phyloP scores from a whole-genome alignment of 2,113 vertebrate species.

The Gopherus flavomarginatus region DNA sequence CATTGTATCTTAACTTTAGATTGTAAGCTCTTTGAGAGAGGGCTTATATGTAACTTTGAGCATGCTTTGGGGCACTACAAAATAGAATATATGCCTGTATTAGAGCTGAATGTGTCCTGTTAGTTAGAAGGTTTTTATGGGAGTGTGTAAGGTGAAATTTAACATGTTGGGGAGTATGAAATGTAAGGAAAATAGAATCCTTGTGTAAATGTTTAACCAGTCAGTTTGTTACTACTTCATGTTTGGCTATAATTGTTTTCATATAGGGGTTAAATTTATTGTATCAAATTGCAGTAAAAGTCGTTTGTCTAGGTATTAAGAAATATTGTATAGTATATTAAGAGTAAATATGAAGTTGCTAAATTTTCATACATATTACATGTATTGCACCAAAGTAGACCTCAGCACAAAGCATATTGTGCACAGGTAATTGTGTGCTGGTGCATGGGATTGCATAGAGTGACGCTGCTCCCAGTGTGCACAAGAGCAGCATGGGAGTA shows the following conservation, averaged over 20 bases:
- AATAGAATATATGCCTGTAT: neutral
- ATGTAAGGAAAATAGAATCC: neutral
- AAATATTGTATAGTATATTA: neutral
- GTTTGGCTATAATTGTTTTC: neutral
- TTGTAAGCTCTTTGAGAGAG: neutral
- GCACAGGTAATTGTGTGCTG: neutral
- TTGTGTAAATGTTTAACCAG: neutral
- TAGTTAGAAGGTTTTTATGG: neutral
- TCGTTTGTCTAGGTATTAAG: neutral
- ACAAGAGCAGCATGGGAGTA: neutral
- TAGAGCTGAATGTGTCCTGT: neutral
- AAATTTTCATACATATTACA: neutral
- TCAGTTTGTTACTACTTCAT: neutral
- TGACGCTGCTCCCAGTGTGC: accelerated
- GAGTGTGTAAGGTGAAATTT: neutral
- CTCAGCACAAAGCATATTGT: neutral
- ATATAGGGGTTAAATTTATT: neutral
- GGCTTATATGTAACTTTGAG: neutral
- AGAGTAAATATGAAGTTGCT: neutral
- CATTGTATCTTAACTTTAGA: neutral
- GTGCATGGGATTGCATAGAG: neutral
- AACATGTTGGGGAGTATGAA: neutral
- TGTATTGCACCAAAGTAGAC: neutral
- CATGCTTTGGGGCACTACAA: neutral
- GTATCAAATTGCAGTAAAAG: neutral